phyloP scores from a whole-genome alignment of 2,797 vertebrate species.

The Merluccius polli region DNA sequence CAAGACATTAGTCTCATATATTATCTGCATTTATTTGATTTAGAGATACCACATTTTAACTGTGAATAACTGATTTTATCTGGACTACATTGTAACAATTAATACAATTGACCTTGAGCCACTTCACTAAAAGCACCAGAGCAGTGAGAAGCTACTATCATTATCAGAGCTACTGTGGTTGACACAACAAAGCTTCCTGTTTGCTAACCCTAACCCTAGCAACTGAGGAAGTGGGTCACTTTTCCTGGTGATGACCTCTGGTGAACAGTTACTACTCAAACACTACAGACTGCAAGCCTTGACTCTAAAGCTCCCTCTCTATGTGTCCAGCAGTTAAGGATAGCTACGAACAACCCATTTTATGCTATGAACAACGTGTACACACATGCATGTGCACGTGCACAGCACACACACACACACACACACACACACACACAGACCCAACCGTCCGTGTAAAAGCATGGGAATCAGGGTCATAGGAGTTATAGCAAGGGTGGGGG shows the following conservation, averaged over 20 bases:
- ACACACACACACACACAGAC: background rate
- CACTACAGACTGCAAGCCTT: background rate
- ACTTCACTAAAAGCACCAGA: background rate
- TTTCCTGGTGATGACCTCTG: background rate
- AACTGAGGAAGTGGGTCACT: background rate
- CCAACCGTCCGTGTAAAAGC: background rate
- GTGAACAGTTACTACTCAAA: background rate
- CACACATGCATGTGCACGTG: background rate
- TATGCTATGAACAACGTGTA: background rate
- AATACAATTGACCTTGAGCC: background rate
- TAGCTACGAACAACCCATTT: background rate
- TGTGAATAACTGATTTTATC: background rate
- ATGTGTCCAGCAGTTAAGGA: constrained; percentile 6
- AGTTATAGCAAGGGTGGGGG: background rate
- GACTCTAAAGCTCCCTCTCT: background rate
- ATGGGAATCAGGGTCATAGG: background rate
- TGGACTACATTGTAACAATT: background rate
- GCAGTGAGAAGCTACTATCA: background rate
- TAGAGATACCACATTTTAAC: no score
- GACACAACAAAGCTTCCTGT: background rate
- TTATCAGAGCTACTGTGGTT: background rate
- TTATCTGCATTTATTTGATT: no score
- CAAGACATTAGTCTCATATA: no score
- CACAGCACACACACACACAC: no score
- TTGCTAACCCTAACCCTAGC: no score